Base-by-base conservation (phyloP, 2,888 invertebrate genomes). In the Euzophera pinguis region DNA sequence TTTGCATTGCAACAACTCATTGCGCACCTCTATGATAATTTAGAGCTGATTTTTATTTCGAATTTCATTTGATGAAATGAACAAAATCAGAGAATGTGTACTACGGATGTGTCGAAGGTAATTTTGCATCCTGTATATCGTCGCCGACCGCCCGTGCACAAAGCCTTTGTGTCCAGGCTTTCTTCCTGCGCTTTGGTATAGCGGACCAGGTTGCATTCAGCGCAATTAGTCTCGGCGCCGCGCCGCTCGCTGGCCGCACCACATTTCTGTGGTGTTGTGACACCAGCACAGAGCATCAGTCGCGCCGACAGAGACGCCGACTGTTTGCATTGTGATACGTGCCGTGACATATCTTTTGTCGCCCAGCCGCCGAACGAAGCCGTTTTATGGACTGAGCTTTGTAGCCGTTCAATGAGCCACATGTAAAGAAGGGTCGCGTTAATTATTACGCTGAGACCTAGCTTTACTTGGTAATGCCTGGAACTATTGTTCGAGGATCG, bases 241-340 rank as follows among this genome's bases (percentile, higher is more conserved):
- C 66, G 65, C 60, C 59, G 54, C 22, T 59, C 66, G 63, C 55
- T 37, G 47, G 35, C 10, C 48, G 41, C 51, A 34, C 29, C 69
- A 62, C 69, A 64, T 62, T 64, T 63, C 64, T 69, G 65, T 62
- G 60, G 64, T 85, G 85, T 84, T 85, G 81, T 84, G 83, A 86
- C 84, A 83, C 71, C 70, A 60, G 65, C 73, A 75, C 71, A 75
- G 64, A 62, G 71, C 77, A 64, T 78, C 84, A 84, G 69, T 75
- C 69, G 73, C 67, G 79, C 86, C 88, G 85, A 79, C 88, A 84
- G 67, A 84, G 74, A 77, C 71, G 78, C 86, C 86, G 86, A 76
- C 81, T 89, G 86, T 89, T 89, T 89, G 89, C 77, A 81, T 88
- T 89, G 86, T 86, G 74, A 79, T 82, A 84, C 85, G 88, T 84